Evolutionary conservation across 2,888 invertebrate genomes (phyloP), one percentile per base, ranked within the genome.

Genomic region (Cosmopolites sordidus): DNA sequence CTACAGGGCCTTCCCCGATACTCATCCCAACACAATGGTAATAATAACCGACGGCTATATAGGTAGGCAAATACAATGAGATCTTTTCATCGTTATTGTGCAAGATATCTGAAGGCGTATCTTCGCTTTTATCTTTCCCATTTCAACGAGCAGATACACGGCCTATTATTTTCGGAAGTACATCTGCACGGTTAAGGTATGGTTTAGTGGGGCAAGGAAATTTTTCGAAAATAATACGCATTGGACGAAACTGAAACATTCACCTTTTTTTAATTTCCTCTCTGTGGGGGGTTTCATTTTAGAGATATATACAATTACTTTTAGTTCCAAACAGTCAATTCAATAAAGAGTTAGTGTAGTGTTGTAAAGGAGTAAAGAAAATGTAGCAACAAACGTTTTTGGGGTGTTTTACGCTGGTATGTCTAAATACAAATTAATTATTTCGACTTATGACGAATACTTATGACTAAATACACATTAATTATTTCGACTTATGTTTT

Each of bases 31-130:
- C 12, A 62, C 64, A 64, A 65, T 53, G 56, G 64, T 63, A 63
- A 63, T 66, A 65, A 65, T 66, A 64, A 64, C 63, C 60, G 60
- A 57, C 58, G 62, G 61, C 54, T 9, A 17, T 48, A 38, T 29
- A 30, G 37, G 45, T 49, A 54, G 49, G 39, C 51, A 43, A 54
- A 57, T 57, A 57, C 57, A 57, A 40, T 41, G 48, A 43, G 57
- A 44, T 22, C 29, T 48, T 48, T 48, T 41, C 40, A 48, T 39
- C 29, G 29, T 38, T 44, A 48, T 57, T 53, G 57, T 40, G 9
- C 16, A 54, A 57, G 49, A 57, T 57, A 57, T 54, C 57, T 57
- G 17, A 29, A 50, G 53, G 57, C 57, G 49, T 54, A 57, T 57
- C 57, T 57, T 40, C 37, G 22, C 48, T 41, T 57, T 50, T 51